Conservation (phyloP, 2,888 invertebrate genomes). For the Epirrhoe alternata region DNA sequence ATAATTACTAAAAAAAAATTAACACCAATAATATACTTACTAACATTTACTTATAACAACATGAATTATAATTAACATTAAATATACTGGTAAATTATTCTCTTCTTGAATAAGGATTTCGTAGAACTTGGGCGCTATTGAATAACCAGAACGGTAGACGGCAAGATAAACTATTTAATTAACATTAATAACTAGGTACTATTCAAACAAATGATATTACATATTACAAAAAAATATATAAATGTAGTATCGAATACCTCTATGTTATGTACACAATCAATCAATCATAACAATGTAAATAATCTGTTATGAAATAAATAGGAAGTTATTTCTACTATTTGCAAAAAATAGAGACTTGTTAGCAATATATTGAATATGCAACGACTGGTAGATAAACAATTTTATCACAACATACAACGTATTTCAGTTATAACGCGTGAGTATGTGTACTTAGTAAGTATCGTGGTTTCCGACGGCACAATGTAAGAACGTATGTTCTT, state of each 20-base stretch:
- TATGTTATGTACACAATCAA: conserved; percentile 30
- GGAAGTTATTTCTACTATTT: conserved; percentile 4
- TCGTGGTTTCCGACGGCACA: conserved; percentile 1
- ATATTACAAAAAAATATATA: conserved; percentile 9
- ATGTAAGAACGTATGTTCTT: conserved; percentile 1
- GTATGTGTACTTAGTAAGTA: conserved; percentile 12
- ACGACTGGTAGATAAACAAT: conserved; percentile 3
- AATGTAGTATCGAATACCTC: conserved; percentile 21
- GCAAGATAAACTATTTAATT: conserved; percentile 26
- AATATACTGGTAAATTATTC: conserved; percentile 26
- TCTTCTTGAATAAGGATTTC: conserved; percentile 14
- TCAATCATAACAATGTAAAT: conserved; percentile 4
- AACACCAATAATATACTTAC: conserved; percentile 19
- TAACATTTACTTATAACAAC: conserved; percentile 12
- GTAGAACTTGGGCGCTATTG: conserved; percentile 9
- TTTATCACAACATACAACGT: conserved; percentile 6
- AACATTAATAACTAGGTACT: conserved; percentile 26
- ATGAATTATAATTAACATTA: conserved; percentile 14
- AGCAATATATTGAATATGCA: conserved; percentile 4
- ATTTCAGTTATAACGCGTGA: background rate
- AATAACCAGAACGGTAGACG: conserved; percentile 19
- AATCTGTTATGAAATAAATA: conserved; percentile 19
- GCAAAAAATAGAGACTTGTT: conserved; percentile 9
- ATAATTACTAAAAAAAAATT: conserved; percentile 16
- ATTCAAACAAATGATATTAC: conserved; percentile 14